Conservation (phyloP, 2,888 invertebrate genomes). For the Lasioglossum marginatum region DNA sequence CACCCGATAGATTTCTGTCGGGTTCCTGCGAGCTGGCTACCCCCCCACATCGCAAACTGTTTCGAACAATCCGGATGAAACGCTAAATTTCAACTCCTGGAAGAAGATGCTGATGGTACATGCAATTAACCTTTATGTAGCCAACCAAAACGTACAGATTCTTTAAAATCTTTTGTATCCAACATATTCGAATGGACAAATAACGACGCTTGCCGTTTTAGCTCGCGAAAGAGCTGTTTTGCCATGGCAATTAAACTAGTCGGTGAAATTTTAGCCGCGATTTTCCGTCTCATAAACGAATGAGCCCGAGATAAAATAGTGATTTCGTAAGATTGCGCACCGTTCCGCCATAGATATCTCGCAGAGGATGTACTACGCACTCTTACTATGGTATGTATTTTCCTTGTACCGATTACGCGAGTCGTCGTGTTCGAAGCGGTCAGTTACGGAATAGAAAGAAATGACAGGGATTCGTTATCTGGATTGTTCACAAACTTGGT, state of each 20-base stretch:
- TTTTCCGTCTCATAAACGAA: background rate
- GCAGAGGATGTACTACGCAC: background rate
- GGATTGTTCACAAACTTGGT: conserved; percentile 39
- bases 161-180: too few relatives aligned
- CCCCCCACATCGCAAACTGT: background rate
- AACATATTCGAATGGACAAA: too few relatives aligned
- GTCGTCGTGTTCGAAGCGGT: background rate
- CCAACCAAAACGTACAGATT: too few relatives aligned
- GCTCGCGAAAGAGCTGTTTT: too few relatives aligned
- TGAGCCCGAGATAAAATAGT: conserved; percentile 8
- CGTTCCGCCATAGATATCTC: background rate
- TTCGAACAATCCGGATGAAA: background rate
- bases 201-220: too few relatives aligned
- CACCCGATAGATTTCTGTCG: conserved; percentile 2
- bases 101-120: too few relatives aligned
- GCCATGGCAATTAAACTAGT: conserved; percentile 34
- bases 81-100: background rate
- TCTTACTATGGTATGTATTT: background rate
- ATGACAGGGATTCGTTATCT: background rate
- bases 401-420: background rate
- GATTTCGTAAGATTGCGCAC: background rate
- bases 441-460: background rate
- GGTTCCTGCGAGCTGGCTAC: background rate
- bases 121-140: too few relatives aligned
- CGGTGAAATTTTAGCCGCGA: conserved; percentile 12